A percentile compares a stretch with the other conserved stretches of the same genome.
These are phyloP conservation scores for Mionectes olivaceus DNA, from an alignment of 2,797 vertebrate species.

Conservation along the genomic window DNA sequence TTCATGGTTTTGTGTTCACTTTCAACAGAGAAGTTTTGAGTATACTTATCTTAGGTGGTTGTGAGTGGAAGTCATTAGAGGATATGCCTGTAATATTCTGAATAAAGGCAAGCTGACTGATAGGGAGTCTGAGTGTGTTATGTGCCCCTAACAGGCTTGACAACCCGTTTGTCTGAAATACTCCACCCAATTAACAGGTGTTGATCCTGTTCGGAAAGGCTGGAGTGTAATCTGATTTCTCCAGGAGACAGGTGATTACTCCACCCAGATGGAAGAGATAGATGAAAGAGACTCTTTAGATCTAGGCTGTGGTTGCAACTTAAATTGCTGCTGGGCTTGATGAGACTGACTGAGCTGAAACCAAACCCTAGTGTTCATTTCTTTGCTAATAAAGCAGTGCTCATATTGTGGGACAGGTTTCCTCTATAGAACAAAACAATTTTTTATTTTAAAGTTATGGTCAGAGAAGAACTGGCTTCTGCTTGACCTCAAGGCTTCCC, in stretches of 20 bases:
- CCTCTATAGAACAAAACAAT: background rate
- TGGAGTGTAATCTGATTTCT: slow-evolving; percentile 13
- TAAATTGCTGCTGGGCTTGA: slow-evolving; percentile 21
- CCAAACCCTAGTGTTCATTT: background rate
- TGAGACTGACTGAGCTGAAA: slow-evolving; percentile 20
- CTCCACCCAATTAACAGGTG: slow-evolving; percentile 53
- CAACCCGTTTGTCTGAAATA: background rate
- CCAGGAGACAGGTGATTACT: slow-evolving; percentile 21
- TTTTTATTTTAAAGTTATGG: background rate
- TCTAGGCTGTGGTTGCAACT: slow-evolving; percentile 33
- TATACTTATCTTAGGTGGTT: background rate
- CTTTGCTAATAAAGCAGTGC: slow-evolving; percentile 4
- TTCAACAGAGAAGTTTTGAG: background rate
- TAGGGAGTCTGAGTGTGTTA: background rate
- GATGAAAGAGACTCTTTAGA: slow-evolving; percentile 5
- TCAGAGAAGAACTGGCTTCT: background rate
- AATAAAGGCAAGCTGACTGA: background rate
- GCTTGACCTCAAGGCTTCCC: background rate
- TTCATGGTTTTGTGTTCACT: background rate
- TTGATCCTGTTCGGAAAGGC: background rate
- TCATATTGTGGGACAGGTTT: background rate
- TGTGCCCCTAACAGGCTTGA: background rate
- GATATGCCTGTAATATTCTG: background rate
- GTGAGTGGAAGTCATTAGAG: slow-evolving; percentile 1
- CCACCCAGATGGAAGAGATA: slow-evolving; percentile 38